A percentile compares a stretch with the other conserved stretches of the same genome.
Evolutionary conservation across 2,797 vertebrate genomes (phyloP).

Genomic region (Otolemur crassicaudatus): DNA sequence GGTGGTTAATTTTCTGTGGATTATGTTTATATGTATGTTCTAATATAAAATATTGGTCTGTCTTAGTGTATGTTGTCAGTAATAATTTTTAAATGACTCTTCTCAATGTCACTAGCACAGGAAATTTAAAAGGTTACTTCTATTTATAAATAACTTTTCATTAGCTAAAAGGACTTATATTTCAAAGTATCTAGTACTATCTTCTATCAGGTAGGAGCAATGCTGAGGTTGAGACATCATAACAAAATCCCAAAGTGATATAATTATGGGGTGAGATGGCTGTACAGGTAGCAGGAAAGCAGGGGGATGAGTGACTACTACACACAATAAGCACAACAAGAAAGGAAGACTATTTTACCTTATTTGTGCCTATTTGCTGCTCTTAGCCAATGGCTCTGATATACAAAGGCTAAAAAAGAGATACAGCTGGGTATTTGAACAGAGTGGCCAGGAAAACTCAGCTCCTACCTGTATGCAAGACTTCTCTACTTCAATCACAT

Average conservation of each 20-base stretch:
- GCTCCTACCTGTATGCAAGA: background rate
- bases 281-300: background rate
- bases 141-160: background rate
- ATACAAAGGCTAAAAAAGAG: background rate
- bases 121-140: constrained; percentile 38
- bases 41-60: too few relatives aligned
- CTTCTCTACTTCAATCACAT: background rate
- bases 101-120: background rate
- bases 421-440: background rate
- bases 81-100: constrained; percentile 10
- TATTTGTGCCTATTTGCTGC: background rate
- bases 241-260: background rate
- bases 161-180: background rate
- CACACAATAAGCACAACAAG: background rate
- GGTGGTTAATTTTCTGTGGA: too few relatives aligned
- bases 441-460: background rate
- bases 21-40: too few relatives aligned
- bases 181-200: constrained; percentile 34
- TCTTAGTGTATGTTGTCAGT: too few relatives aligned
- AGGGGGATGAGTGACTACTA: background rate
- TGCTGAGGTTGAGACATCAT: background rate
- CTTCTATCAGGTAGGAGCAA: background rate
- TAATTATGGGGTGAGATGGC: background rate
- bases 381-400: background rate
- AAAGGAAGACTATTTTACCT: background rate